phyloP scores from a whole-genome alignment of 1,140 invertebrate species.

The Triops longicaudatus region DNA sequence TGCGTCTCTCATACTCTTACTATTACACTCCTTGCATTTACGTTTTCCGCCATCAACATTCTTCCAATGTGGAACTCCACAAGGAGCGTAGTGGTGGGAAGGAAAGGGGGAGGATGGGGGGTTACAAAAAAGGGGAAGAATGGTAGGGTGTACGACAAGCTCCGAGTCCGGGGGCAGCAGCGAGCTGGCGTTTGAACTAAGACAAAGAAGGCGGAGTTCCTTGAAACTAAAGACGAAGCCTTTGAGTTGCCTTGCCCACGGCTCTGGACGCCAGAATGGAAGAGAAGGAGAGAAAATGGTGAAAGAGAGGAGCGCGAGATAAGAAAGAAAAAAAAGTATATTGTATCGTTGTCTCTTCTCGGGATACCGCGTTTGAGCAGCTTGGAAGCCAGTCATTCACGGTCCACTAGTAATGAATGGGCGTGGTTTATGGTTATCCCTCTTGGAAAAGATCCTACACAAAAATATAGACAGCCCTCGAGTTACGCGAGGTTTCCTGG shows the following conservation, averaged over 20 bases:
- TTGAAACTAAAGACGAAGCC: slow-evolving; percentile 15
- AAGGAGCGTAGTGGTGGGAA: not conserved
- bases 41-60: slow-evolving; percentile 14
- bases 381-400: not conserved
- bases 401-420: not conserved
- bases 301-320: no score
- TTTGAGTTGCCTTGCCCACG: not conserved
- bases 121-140: not conserved
- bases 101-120: not conserved
- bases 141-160: not conserved
- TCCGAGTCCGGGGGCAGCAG: not conserved
- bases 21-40: not conserved
- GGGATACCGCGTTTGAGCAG: not conserved
- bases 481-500: no score
- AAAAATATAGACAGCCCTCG: no score
- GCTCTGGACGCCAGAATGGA: not conserved
- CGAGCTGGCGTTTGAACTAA: not conserved
- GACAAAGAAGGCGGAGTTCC: not conserved
- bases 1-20: slow-evolving; percentile 3
- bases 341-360: not conserved
- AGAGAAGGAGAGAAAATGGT: not conserved
- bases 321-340: not conserved
- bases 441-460: no score
- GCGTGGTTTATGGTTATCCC: not conserved
- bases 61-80: not conserved